Evolutionary conservation across 2,113 vertebrate species (phyloP), one percentile per base, ranked within the genome.

Genomic region (Dunckerocampus dactyliophorus): DNA sequence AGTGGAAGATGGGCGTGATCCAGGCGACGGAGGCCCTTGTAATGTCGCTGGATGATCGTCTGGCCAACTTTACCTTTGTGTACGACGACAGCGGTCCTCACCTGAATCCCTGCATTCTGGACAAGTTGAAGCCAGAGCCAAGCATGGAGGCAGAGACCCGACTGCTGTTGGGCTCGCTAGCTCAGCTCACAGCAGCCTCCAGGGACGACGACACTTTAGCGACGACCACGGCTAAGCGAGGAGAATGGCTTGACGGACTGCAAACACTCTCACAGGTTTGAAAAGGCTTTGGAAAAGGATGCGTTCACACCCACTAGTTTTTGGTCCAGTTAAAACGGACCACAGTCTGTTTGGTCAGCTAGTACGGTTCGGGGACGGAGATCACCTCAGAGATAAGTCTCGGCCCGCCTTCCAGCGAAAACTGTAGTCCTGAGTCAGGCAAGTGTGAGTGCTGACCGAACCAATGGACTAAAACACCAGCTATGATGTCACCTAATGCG

Each of bases 1-100:
- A 97, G 84, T 99, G 96, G 97, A 94, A 93, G 70, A 88, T 91
- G 74, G 97, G 95, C 1, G 74, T 98, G 22, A 81, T 91, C 34
- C 95, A 98, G 73, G 95, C 94, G 10, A 90, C 90, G 6, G 93
- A 95, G 71, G 96, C 96, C 0, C 73, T 92, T 16, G 6, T 58
- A 82, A 91, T 98, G 92, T 64, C 90, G 0, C 59, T 80, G 43
- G 93, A 95, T 16, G 92, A 95, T 10, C 91, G 96, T 54, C 87
- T 92, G 66, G 89, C 87, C 56, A 95, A 92, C 77, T 99, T 94
- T 69, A 91, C 89, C 8, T 98, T 96, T 72, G 75, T 93, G 53
- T 98, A 98, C 1, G 82, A 93, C 16, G 90, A 90, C 1, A 90
- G 88, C 42, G 92, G 92, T 57, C 93, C 95, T 46, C 93, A 87